Percentiles rank a stretch among this genome's conserved stretches.
These are phyloP conservation scores for Oenanthe oenanthe DNA, from an alignment of 2,113 vertebrate species.

Conservation along the genomic window DNA sequence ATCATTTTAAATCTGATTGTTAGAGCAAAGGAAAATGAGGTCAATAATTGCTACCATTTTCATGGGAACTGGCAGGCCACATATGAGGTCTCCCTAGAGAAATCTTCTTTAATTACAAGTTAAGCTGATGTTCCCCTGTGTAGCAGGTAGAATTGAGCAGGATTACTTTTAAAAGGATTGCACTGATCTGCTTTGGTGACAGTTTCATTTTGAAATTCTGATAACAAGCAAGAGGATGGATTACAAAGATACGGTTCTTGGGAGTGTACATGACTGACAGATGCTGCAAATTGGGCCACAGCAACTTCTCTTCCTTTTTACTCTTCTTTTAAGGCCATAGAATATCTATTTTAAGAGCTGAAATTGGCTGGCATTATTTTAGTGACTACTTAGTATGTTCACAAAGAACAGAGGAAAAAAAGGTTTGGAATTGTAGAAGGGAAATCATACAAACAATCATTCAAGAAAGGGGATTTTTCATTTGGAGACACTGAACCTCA, in stretches of 20 bases:
- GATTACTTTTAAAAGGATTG: slow-evolving; percentile 76
- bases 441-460: not conserved
- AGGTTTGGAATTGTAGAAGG: not conserved
- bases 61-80: slow-evolving; percentile 7
- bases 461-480: not conserved
- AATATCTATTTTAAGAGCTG: not conserved
- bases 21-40: not conserved
- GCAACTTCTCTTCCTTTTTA: not conserved
- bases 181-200: slow-evolving; percentile 60
- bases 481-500: not conserved
- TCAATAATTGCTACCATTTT: slow-evolving; percentile 46
- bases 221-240: slow-evolving; percentile 32
- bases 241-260: not conserved
- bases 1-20: slow-evolving; percentile 10
- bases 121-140: slow-evolving; percentile 66
- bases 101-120: slow-evolving; percentile 69
- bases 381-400: not conserved
- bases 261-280: not conserved
- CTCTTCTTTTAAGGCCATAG: not conserved
- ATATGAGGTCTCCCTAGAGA: slow-evolving; percentile 41
- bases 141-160: slow-evolving; percentile 51
- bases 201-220: slow-evolving; percentile 60
- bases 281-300: not conserved
- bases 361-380: not conserved
- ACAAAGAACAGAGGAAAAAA: not conserved